Conservation (phyloP, 2,888 invertebrate species). For the Campoplex capitator region DNA sequence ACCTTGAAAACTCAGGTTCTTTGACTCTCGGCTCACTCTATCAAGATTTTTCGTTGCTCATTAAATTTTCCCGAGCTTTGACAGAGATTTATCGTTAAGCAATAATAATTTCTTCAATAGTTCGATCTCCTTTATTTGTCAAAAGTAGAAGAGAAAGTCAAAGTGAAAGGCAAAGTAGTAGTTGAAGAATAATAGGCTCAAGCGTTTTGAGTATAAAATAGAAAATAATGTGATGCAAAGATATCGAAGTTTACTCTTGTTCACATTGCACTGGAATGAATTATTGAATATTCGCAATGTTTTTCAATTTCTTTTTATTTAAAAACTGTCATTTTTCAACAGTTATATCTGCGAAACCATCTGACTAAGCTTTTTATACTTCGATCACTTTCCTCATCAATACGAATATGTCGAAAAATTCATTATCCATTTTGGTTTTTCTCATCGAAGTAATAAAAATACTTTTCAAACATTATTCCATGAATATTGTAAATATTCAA, state of each 20-base stretch:
- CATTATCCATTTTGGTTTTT: too few species aligned
- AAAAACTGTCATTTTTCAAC: not conserved
- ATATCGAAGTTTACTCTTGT: constrained; percentile 12
- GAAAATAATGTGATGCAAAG: constrained; percentile 21
- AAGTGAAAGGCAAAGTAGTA: constrained; percentile 22
- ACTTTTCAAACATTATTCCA: too few species aligned
- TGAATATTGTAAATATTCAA: not conserved
- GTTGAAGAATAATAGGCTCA: constrained; percentile 53
- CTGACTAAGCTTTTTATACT: too few species aligned
- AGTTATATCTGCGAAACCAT: too few species aligned
- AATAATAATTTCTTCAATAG: not conserved
- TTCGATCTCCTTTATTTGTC: constrained; percentile 8
- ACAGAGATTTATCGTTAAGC: constrained; percentile 8
- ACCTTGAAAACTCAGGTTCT: not conserved
- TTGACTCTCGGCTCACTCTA: not conserved
- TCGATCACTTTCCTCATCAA: too few species aligned
- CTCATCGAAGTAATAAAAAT: not conserved
- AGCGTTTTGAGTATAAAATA: constrained; percentile 52
- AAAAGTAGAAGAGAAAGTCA: constrained; percentile 26
- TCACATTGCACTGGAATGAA: constrained; percentile 7
- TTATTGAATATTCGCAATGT: constrained; percentile 31
- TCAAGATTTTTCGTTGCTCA: not conserved
- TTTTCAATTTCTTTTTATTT: not conserved
- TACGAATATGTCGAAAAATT: too few species aligned
- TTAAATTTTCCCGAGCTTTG: not conserved